Evolutionary conservation across 2,888 invertebrate genomes (phyloP), one percentile per base, ranked within the genome.

Genomic region (Pachymerium ferrugineum): DNA sequence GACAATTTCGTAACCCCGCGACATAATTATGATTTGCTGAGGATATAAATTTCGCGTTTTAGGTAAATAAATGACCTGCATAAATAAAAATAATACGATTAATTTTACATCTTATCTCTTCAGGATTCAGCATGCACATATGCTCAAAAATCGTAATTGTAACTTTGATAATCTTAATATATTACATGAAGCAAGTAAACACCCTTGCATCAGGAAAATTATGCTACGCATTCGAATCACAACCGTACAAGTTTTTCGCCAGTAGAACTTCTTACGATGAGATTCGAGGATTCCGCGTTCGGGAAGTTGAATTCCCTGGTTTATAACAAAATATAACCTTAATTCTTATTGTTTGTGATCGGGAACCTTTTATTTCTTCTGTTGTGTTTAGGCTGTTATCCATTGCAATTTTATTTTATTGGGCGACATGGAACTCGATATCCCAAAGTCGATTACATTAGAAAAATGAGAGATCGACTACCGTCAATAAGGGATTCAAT

Each of bases 241-340:
- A 88, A 74, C 90, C 89, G 0, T 90, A 90, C 79, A 80, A 89
- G 16, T 85, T 88, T 73, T 90, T 90, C 80, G 89, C 86, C 10
- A 87, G 89, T 4, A 92, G 90, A 83, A 92, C 92, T 0, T 88
- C 91, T 0, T 93, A 93, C 80, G 87, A 89, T 30, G 30, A 54
- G 30, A 54, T 72, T 2, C 54, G 71, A 71, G 71, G 71, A 1
- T 71, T 12, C 28, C 19, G 19, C 1, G 28, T 38, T 28, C 31
- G 38, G 22, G 25, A 62, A 62, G 0, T 62, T 62, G 62, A 62
- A 14, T 62, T 14, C 12, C 25, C 62, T 28, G 62, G 62, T 62
- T 62, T n/a, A n/a, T n/a, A n/a, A n/a, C n/a, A 62, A 28, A 62
- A 12, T 16, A 4, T 25, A 10, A 62, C 28, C 25, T 25, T 62